Percentiles rank a stretch among this genome's conserved stretches.
Evolutionary conservation across 2,113 vertebrate genomes (phyloP).

Genomic region (Onychostruthus taczanowskii): DNA sequence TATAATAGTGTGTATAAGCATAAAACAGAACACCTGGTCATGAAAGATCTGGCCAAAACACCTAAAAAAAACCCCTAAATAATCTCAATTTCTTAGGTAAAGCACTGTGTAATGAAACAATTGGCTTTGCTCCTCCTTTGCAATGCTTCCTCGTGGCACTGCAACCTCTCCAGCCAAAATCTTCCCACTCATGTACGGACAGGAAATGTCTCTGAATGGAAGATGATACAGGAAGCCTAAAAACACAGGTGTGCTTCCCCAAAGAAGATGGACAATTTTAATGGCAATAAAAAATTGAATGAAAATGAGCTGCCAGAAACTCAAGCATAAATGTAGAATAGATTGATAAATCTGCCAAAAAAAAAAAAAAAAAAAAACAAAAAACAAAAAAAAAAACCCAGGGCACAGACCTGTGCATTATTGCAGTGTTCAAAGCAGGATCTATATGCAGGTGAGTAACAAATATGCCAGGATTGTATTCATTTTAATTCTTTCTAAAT

Average conservation of each 20-base stretch:
- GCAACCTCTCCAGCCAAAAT: neutral
- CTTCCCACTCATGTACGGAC: neutral
- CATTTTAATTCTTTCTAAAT: neutral
- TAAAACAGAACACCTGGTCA: neutral
- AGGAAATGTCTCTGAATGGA: neutral
- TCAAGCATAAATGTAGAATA: constrained; percentile 29
- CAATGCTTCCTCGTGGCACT: neutral
- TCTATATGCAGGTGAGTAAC: neutral
- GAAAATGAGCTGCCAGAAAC: constrained; percentile 30
- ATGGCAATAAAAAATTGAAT: neutral
- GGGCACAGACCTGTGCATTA: neutral
- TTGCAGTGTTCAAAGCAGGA: neutral
- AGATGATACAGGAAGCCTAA: neutral
- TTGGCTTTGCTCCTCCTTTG: neutral
- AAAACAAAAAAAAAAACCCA: neutral
- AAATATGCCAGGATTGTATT: neutral
- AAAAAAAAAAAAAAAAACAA: neutral
- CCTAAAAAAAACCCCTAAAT: neutral
- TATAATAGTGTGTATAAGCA: neutral
- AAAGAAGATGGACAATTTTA: neutral
- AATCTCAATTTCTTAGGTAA: neutral
- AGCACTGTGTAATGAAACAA: neutral
- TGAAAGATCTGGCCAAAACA: neutral
- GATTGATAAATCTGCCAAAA: neutral
- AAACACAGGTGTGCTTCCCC: neutral